These are phyloP conservation scores for Panagrolaimus sp. DNA, from an alignment of 1,140 invertebrate species.

Conservation along the genomic window DNA sequence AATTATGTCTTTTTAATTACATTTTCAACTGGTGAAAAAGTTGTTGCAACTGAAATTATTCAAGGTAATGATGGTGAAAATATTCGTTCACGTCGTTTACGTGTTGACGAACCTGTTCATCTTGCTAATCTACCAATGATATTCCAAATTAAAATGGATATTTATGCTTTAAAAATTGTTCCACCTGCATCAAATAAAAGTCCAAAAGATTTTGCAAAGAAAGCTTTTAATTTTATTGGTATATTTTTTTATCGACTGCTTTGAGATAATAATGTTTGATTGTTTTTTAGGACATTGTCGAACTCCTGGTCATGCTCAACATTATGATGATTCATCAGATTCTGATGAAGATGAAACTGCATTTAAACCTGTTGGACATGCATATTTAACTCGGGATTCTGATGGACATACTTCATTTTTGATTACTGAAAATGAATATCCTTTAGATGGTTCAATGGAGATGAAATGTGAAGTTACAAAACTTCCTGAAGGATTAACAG, in stretches of 20 bases:
- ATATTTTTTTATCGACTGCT: background rate
- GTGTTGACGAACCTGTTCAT: background rate
- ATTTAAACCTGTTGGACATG: constrained; percentile 1
- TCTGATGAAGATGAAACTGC: background rate
- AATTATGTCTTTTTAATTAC: background rate
- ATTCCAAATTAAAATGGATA: constrained; percentile 5
- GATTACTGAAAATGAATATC: constrained; percentile 1
- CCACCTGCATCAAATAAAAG: background rate
- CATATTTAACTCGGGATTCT: background rate
- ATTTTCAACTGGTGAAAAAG: background rate
- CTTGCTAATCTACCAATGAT: background rate
- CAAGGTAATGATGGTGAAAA: background rate
- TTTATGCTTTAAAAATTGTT: background rate
- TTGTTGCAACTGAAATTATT: background rate
- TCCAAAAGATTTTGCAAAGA: background rate
- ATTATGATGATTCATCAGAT: background rate
- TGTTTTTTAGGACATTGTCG: background rate
- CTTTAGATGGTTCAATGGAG: background rate
- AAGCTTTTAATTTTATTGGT: constrained; percentile 1
- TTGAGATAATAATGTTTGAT: no score
- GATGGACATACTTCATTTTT: background rate
- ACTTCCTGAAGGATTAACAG: background rate
- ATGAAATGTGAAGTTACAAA: background rate
- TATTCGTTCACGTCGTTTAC: background rate
- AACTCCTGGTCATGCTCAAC: background rate